Conservation (phyloP, 2,888 invertebrate genomes). For the Parnassius smintheus region DNA sequence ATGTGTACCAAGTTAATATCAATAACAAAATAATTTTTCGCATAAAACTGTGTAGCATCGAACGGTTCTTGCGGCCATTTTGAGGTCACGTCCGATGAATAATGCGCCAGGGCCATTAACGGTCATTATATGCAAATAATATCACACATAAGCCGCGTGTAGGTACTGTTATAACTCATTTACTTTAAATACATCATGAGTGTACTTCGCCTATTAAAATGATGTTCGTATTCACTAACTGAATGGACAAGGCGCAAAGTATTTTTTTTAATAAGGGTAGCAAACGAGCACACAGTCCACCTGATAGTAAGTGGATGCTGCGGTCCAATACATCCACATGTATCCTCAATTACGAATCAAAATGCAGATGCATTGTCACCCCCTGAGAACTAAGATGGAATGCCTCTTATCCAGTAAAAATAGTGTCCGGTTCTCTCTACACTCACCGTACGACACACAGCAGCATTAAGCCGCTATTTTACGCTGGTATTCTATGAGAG, state of each 20-base stretch:
- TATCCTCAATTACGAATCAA: too few relatives aligned
- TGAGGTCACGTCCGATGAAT: conserved; percentile 72
- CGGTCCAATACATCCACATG: too few relatives aligned
- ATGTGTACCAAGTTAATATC: conserved; percentile 3
- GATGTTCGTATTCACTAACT: background rate
- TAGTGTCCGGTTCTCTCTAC: too few relatives aligned
- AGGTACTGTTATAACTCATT: conserved; percentile 34
- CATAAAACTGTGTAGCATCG: conserved; percentile 44
- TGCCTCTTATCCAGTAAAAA: too few relatives aligned
- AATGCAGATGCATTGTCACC: too few relatives aligned
- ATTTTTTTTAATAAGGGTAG: too few relatives aligned
- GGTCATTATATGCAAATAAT: conserved; percentile 80
- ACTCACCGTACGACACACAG: too few relatives aligned
- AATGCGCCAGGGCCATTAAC: conserved; percentile 68
- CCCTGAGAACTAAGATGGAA: too few relatives aligned
- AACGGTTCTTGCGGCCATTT: conserved; percentile 66
- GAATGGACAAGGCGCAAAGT: background rate
- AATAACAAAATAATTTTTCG: conserved; percentile 26
- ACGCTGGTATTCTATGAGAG: too few relatives aligned
- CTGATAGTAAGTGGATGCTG: too few relatives aligned
- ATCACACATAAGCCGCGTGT: conserved; percentile 52
- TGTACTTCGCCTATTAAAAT: conserved; percentile 9
- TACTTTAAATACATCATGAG: conserved; percentile 29
- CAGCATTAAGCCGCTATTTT: too few relatives aligned
- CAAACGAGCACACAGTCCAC: too few relatives aligned